Conservation (phyloP, 2,888 invertebrate genomes). For the Ptilodon capucinus region DNA sequence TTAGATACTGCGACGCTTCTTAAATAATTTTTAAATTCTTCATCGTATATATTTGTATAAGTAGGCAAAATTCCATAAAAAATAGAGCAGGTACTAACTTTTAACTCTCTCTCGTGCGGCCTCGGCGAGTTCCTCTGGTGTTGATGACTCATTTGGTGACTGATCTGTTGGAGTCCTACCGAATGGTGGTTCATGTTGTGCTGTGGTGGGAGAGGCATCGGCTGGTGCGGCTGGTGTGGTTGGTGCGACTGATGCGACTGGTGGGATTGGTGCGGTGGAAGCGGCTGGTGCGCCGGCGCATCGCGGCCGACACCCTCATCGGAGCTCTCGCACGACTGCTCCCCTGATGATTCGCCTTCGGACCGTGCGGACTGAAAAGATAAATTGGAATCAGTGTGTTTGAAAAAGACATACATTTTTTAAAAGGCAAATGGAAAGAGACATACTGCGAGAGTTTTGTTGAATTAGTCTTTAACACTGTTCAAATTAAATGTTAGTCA, state of each 20-base stretch:
- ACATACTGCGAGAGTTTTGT: too few relatives aligned
- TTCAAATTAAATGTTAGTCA: too few relatives aligned
- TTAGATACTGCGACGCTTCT: too few relatives aligned
- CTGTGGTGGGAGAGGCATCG: slow-evolving; percentile 29
- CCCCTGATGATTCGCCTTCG: slow-evolving; percentile 75
- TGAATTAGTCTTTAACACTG: too few relatives aligned
- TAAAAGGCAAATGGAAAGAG: too few relatives aligned
- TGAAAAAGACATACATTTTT: neutral
- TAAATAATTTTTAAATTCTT: too few relatives aligned
- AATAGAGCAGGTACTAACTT: slow-evolving; percentile 48
- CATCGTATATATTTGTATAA: too few relatives aligned
- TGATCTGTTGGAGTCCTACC: slow-evolving; percentile 44
- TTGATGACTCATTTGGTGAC: slow-evolving; percentile 55
- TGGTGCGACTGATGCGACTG: slow-evolving; percentile 35
- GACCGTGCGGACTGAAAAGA: slow-evolving; percentile 70
- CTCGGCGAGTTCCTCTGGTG: slow-evolving; percentile 69
- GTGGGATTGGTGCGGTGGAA: slow-evolving; percentile 40
- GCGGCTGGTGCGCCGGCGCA: slow-evolving; percentile 52
- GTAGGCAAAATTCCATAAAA: too few relatives aligned
- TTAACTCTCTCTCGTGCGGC: slow-evolving; percentile 67
- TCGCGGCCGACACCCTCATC: slow-evolving; percentile 77
- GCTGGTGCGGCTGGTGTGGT: slow-evolving; percentile 21
- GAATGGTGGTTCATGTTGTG: slow-evolving; percentile 56
- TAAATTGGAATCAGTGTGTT: neutral
- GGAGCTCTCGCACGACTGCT: slow-evolving; percentile 76